These are phyloP conservation scores for Misgurnus anguillicaudatus DNA, from an alignment of 2,113 vertebrate species.

Conservation along the genomic window DNA sequence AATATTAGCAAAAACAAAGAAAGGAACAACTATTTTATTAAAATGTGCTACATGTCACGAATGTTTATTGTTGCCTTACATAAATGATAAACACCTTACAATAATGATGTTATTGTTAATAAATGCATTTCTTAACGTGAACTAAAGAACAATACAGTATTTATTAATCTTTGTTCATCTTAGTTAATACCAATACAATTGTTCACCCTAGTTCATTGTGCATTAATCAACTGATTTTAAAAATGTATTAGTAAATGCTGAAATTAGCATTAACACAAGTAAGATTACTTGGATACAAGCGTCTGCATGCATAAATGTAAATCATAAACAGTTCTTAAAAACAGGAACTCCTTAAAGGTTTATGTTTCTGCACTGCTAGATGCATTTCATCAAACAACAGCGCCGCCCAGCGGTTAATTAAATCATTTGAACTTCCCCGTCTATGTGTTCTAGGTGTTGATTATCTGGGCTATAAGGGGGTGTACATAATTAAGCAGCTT, in stretches of 20 bases:
- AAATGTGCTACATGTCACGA: neutral
- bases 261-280: too few species aligned
- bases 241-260: too few species aligned
- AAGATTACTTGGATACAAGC: too few species aligned
- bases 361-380: neutral
- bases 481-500: conserved; percentile 66
- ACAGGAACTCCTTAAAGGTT: neutral
- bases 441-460: conserved; percentile 19
- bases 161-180: too few species aligned
- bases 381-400: conserved; percentile 34
- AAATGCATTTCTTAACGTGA: too few species aligned
- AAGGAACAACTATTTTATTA: neutral
- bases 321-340: too few species aligned
- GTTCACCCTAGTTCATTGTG: too few species aligned
- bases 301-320: too few species aligned
- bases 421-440: neutral
- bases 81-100: neutral
- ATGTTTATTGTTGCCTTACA: neutral
- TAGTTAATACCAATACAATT: too few species aligned
- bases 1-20: neutral
- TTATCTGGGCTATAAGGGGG: conserved; percentile 48
- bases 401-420: conserved; percentile 17
- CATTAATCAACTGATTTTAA: too few species aligned
- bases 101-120: too few species aligned
- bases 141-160: too few species aligned